Evolutionary conservation across 2,797 vertebrate genomes (phyloP), one percentile per base, ranked within the genome.

Genomic region (Siniperca scherzeri): DNA sequence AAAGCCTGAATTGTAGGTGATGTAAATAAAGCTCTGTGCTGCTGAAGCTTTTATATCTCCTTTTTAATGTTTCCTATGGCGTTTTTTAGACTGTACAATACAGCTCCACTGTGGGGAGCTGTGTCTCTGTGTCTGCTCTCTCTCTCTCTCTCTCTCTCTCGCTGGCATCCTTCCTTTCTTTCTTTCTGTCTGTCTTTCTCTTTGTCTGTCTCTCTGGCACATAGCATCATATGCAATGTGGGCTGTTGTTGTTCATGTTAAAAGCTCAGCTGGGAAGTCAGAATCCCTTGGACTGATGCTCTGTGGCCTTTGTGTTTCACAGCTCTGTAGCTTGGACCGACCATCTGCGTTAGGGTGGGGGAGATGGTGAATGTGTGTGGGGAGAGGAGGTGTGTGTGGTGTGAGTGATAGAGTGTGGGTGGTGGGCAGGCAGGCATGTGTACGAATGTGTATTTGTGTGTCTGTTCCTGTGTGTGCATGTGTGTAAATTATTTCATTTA

Each of bases 71-170:
- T 69, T 69, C 78, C 53, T 59, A 1, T 64, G 36, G 55, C 1
- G 3, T 55, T 87, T 46, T 75, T 70, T 60, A 52, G 81, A 75
- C 74, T 74, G 81, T 94, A 48, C 91, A 85, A 65, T 57, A 11
- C 46, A 67, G 82, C 60, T 93, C 95, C 96, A 96, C 96, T 94
- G 94, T 88, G 96, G 93, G 96, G 95, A 93, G 94, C 96, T 94
- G 92, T 95, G 89, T 88, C 91, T 87, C 93, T 94, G 89, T 27
- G 48, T 80, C 84, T 88, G 69, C 80, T 85, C 81, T 89, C 86
- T 88, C 66, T 88, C 70, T 77, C 89, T 57, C 59, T 8, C 46
- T 50, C 46, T 65, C 65, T 27, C 4, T 74, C 17, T 44, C 66
- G 42, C n/a, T 38, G 22, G 59, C 40, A 74, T 59, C 56, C 55